Percentiles rank a stretch among this genome's conserved stretches.
These are phyloP conservation scores for Athene cunicularia DNA, from an alignment of 2,113 vertebrate species.

Conservation along the genomic window DNA sequence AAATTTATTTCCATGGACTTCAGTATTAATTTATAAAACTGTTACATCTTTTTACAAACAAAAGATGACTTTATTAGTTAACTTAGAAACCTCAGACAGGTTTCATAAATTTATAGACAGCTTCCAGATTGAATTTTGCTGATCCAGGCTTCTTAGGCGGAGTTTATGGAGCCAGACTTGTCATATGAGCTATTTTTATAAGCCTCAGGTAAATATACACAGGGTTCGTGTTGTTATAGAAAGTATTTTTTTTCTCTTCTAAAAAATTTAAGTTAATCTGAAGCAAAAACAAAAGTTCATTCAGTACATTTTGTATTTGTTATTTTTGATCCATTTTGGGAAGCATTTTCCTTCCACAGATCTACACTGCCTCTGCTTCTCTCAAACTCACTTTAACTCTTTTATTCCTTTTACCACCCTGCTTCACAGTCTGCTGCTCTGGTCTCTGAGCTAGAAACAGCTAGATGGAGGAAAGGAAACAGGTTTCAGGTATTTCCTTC, in stretches of 20 bases:
- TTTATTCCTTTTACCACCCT: neutral
- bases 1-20: slow-evolving; percentile 5
- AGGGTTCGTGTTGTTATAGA: slow-evolving; percentile 37
- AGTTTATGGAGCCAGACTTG: slow-evolving; percentile 62
- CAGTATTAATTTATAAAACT: neutral
- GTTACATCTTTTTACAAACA: slow-evolving; percentile 22
- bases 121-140: slow-evolving; percentile 62
- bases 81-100: slow-evolving; percentile 16
- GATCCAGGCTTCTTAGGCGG: neutral
- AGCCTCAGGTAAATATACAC: slow-evolving; percentile 63
- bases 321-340: slow-evolving; percentile 50
- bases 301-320: slow-evolving; percentile 55
- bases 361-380: neutral
- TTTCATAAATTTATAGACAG: slow-evolving; percentile 49
- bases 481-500: neutral
- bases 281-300: slow-evolving; percentile 58
- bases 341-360: slow-evolving; percentile 31
- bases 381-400: slow-evolving; percentile 24
- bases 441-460: neutral
- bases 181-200: slow-evolving; percentile 68
- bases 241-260: slow-evolving; percentile 50
- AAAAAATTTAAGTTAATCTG: slow-evolving; percentile 41
- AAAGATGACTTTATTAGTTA: slow-evolving; percentile 23
- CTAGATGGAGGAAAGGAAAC: neutral
- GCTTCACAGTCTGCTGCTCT: neutral